Conservation (phyloP, 2,888 invertebrate species). For the Siphlonurus alternatus region DNA sequence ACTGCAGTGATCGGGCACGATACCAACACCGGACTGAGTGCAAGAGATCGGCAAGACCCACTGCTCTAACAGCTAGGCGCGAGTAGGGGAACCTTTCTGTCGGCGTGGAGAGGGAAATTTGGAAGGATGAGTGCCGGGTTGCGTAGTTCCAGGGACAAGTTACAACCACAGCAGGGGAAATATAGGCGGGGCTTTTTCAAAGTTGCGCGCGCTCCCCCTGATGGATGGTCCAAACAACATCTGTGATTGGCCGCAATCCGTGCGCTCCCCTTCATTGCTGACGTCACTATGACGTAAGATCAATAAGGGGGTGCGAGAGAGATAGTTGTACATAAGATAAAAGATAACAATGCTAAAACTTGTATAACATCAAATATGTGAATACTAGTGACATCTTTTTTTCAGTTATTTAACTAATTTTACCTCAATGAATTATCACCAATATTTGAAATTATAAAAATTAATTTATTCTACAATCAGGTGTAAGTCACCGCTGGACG, state of each 20-base stretch:
- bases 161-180: background rate
- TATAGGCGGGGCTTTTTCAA: background rate
- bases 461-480: too few relatives aligned
- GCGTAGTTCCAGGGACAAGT: background rate
- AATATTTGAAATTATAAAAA: too few relatives aligned
- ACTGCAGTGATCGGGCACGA: background rate
- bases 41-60: background rate
- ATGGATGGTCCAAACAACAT: constrained; percentile 17
- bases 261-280: constrained; percentile 23
- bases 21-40: constrained; percentile 2
- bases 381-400: background rate
- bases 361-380: background rate
- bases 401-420: too few relatives aligned
- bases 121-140: background rate
- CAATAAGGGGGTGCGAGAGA: background rate
- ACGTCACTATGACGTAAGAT: constrained; percentile 15
- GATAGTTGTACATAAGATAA: background rate
- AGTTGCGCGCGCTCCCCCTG: constrained; percentile 3
- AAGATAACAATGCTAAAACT: background rate
- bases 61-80: background rate
- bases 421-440: too few relatives aligned
- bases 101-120: background rate
- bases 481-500: too few relatives aligned
- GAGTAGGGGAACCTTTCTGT: background rate
- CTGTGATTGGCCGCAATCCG: constrained; percentile 31